Conservation (phyloP, 2,113 vertebrate genomes). For the Hyla sarda region DNA sequence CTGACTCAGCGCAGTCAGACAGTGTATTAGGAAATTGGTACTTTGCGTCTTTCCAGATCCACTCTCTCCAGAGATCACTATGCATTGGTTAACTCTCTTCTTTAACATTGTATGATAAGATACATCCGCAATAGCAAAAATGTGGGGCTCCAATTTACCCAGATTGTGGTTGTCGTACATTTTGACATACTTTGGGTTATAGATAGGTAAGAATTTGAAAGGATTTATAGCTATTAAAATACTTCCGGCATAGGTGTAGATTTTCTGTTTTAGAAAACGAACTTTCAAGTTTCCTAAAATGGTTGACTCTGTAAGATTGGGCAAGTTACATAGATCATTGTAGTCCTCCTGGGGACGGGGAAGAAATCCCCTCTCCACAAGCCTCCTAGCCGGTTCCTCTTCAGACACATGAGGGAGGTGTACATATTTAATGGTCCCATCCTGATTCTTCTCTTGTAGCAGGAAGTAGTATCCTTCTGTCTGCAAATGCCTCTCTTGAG, state of each 20-base stretch:
- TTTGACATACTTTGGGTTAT: conserved; percentile 95
- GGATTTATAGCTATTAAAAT: conserved; percentile 94
- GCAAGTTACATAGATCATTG: conserved; percentile 87
- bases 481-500: conserved; percentile 79
- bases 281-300: conserved; percentile 79
- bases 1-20: conserved; percentile 91
- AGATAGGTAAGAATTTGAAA: conserved; percentile 91
- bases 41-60: conserved; percentile 95
- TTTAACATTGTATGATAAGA: conserved; percentile 89
- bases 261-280: conserved; percentile 86
- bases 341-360: conserved; percentile 84
- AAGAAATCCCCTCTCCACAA: conserved; percentile 90
- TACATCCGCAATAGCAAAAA: conserved; percentile 90
- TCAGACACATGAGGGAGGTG: conserved; percentile 79
- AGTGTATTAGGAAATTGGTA: conserved; percentile 95
- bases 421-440: conserved; percentile 87
- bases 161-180: conserved; percentile 92
- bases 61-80: conserved; percentile 92
- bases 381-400: conserved; percentile 76
- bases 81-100: conserved; percentile 85
- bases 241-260: conserved; percentile 90
- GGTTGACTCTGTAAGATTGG: conserved; percentile 77
- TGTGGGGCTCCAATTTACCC: conserved; percentile 89
- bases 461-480: conserved; percentile 86
- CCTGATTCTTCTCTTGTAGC: conserved; percentile 80